A percentile compares a stretch with the other conserved stretches of the same genome.
phyloP scores from a whole-genome alignment of 2,888 invertebrate genomes.

The Leptinotarsa tumamoca region DNA sequence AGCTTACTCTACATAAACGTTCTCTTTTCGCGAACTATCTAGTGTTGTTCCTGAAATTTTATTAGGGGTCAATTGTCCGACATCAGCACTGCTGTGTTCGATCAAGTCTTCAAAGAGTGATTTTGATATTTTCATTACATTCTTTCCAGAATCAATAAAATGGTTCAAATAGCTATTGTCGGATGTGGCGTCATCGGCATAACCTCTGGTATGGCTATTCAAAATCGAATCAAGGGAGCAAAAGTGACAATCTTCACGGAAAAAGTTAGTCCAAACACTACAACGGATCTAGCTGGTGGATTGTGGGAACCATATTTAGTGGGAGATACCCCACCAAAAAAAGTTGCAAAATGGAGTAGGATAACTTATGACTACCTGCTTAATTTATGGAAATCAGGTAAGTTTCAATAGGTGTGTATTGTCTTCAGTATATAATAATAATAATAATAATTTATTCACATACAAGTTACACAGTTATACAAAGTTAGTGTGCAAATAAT shows the following conservation, averaged over 20 bases:
- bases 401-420: background rate
- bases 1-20: no score
- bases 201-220: conserved; percentile 76
- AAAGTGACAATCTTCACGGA: conserved; percentile 76
- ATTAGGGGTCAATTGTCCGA: no score
- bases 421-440: background rate
- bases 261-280: conserved; percentile 78
- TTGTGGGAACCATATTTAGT: conserved; percentile 79
- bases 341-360: conserved; percentile 74
- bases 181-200: conserved; percentile 83
- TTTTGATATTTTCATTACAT: no score
- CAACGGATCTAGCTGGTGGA: conserved; percentile 83
- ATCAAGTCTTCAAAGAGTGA: no score
- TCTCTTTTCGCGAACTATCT: no score
- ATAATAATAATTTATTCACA: no score
- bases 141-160: background rate
- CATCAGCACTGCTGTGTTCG: no score
- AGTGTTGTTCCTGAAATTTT: no score
- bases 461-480: no score
- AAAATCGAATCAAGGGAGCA: conserved; percentile 68
- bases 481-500: no score
- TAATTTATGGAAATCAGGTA: conserved; percentile 72
- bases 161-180: conserved; percentile 67
- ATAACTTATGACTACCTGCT: conserved; percentile 72
- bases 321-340: conserved; percentile 69